Evolutionary conservation across 2,797 vertebrate species (phyloP).

Genomic region (Spondyliosoma cantharus): DNA sequence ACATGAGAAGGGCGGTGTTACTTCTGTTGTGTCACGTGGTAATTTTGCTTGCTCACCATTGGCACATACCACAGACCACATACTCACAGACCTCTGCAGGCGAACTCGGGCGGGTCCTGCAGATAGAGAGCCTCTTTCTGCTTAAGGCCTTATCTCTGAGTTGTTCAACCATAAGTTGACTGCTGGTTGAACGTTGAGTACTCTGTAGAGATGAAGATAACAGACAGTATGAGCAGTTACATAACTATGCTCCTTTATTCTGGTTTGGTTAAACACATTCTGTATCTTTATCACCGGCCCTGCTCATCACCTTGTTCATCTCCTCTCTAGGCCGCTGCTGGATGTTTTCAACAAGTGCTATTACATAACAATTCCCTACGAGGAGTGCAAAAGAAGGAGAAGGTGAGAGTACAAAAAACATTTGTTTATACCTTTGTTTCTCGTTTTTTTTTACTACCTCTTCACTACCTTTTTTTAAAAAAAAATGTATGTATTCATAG

Average conservation of each 20-base stretch:
- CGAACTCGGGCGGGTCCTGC: conserved; percentile 27
- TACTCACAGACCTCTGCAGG: background rate
- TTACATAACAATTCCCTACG: conserved; percentile 90
- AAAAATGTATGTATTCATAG: no score
- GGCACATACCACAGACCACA: background rate
- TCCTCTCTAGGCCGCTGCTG: conserved; percentile 85
- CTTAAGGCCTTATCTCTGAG: conserved; percentile 62
- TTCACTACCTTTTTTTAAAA: background rate
- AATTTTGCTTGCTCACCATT: background rate
- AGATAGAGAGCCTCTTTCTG: conserved; percentile 46
- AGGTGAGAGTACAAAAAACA: conserved; percentile 79
- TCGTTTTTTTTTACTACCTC: background rate
- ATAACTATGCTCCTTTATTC: conserved; percentile 15
- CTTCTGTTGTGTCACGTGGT: conserved; percentile 21
- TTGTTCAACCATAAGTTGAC: background rate
- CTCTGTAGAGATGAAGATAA: conserved; percentile 59
- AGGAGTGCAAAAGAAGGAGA: conserved; percentile 92
- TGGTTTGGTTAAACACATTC: background rate
- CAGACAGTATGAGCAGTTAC: background rate
- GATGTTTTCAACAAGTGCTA: conserved; percentile 88
- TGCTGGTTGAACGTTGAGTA: background rate
- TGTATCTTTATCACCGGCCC: background rate
- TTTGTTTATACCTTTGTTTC: background rate
- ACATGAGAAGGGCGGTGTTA: background rate
- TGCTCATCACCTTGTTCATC: background rate